Evolutionary conservation across 2,888 invertebrate species (phyloP), one percentile per base, ranked within the genome.

Genomic region (Drosophila kambysellisi): DNA sequence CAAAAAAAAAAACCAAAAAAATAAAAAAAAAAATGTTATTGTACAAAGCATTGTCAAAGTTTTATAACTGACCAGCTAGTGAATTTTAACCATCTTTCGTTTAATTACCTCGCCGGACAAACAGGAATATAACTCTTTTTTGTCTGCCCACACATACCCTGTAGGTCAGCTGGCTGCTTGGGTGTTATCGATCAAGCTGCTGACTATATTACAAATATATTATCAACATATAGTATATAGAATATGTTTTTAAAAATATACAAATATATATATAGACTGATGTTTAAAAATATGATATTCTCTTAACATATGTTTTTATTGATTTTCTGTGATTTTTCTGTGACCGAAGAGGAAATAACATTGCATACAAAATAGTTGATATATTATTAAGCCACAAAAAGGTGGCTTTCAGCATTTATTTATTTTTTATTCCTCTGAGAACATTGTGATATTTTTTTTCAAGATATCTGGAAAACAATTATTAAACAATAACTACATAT

Each of bases 21-120:
- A 25, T 2, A 25, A 25, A 25, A 25, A 1, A 56, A 29, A 25
- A 29, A 54, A 35, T 30, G 30, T 57, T 15, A 33, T 20, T 35
- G 6, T 48, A 32, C 12, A 29, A 39, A 51, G 66, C 74, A 63
- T 66, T 82, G 78, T 76, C 74, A 84, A 81, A 79, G 75, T 83
- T 82, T 79, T 71, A 75, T 82, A 72, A 70, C 76, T 71, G 66
- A 61, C 51, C 77, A 72, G 57, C 59, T 73, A 57, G 75, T 68
- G 79, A 74, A 79, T 70, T 81, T 78, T 48, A 74, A 70, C 60
- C 82, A 60, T 79, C 71, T 79, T 80, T 71, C 67, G 68, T 70
- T 87, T 84, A 87, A 86, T 84, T 87, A 87, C 79, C 81, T 82
- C 75, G 76, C 72, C 70, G 64, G 20, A 51, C 63, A 37, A 59